phyloP scores from a whole-genome alignment of 2,888 invertebrate species.

The Epiblema foenella region DNA sequence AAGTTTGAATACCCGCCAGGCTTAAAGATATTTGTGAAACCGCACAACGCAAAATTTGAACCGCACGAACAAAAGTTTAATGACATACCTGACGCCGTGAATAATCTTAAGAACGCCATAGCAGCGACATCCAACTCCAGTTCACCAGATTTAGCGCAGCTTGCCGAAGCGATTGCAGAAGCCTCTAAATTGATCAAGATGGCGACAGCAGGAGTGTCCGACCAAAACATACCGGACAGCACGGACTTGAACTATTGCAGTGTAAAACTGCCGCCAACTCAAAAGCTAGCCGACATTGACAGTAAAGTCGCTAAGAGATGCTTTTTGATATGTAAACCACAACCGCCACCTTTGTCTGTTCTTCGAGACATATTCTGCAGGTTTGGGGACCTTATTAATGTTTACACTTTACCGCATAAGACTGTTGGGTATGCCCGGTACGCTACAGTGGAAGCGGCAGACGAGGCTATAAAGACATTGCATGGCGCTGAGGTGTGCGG shows the following conservation, averaged over 20 bases:
- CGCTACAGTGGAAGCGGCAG: slow-evolving; percentile 89
- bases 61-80: slow-evolving; percentile 56
- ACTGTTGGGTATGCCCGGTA: slow-evolving; percentile 97
- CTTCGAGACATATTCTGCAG: slow-evolving; percentile 95
- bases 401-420: slow-evolving; percentile 94
- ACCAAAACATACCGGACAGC: slow-evolving; percentile 57
- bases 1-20: slow-evolving; percentile 97
- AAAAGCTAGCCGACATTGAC: slow-evolving; percentile 89
- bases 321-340: slow-evolving; percentile 87
- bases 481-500: slow-evolving; percentile 96
- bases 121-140: slow-evolving; percentile 55
- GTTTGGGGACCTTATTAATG: slow-evolving; percentile 95
- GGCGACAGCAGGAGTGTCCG: slow-evolving; percentile 74
- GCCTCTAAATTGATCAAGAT: slow-evolving; percentile 90
- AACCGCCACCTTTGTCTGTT: slow-evolving; percentile 90
- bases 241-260: slow-evolving; percentile 84
- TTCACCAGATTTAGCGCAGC: slow-evolving; percentile 85
- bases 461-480: slow-evolving; percentile 87
- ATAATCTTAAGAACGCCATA: slow-evolving; percentile 67
- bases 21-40: slow-evolving; percentile 90
- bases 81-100: slow-evolving; percentile 62
- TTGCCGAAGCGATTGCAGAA: slow-evolving; percentile 91
- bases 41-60: slow-evolving; percentile 75
- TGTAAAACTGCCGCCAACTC: slow-evolving; percentile 89
- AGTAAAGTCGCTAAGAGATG: slow-evolving; percentile 87